Conservation (phyloP, 2,797 vertebrate genomes). For the Sparidentex hasta region DNA sequence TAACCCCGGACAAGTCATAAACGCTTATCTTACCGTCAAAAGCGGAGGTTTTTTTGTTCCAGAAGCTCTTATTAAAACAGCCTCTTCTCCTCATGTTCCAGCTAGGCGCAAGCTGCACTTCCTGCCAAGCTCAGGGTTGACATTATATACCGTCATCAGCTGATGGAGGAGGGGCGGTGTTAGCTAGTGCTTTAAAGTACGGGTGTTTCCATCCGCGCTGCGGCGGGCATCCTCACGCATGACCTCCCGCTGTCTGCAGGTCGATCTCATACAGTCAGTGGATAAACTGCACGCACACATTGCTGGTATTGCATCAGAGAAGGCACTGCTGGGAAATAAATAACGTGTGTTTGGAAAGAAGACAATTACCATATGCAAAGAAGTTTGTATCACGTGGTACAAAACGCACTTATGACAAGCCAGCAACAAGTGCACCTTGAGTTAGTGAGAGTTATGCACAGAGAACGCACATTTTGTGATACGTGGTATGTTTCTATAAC, state of each 20-base stretch:
- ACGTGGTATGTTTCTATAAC: neutral
- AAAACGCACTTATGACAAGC: too few relatives aligned
- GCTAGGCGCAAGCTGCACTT: slow-evolving; percentile 70
- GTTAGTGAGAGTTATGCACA: neutral
- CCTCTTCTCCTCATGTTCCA: slow-evolving; percentile 70
- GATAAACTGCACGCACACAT: too few relatives aligned
- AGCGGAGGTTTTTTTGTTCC: slow-evolving; percentile 22
- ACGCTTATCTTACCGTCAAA: slow-evolving; percentile 61
- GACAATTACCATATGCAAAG: too few relatives aligned
- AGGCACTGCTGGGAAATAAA: neutral
- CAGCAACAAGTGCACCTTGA: neutral
- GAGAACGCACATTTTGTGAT: neutral
- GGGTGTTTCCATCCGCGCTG: neutral
- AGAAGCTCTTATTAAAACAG: neutral
- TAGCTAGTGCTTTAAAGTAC: neutral
- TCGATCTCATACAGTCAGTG: too few relatives aligned
- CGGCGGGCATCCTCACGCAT: neutral
- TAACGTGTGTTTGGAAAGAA: neutral
- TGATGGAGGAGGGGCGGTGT: slow-evolving; percentile 79
- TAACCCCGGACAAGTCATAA: neutral
- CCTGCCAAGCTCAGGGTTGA: slow-evolving; percentile 68
- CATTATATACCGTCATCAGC: slow-evolving; percentile 83
- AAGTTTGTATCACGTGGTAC: neutral
- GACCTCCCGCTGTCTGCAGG: too few relatives aligned
- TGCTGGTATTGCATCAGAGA: neutral